These are phyloP conservation scores for Leguminivora glycinivorella DNA, from an alignment of 1,140 invertebrate genomes.

Conservation along the genomic window DNA sequence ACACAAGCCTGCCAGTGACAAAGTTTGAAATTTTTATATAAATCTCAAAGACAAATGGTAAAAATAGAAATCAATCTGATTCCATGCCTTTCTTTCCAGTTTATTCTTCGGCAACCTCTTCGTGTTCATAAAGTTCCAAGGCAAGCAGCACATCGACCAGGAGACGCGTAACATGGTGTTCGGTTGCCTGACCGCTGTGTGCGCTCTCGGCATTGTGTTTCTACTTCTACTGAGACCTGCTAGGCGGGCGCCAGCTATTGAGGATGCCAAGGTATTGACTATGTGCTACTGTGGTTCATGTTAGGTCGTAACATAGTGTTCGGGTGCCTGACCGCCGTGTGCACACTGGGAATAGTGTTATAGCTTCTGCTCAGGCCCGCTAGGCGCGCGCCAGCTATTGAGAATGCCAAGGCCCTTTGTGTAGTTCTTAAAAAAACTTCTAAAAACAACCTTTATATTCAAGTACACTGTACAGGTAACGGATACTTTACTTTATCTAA, in stretches of 20 bases:
- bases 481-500: too few relatives aligned
- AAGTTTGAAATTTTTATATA: too few relatives aligned
- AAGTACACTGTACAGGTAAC: too few relatives aligned
- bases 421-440: too few relatives aligned
- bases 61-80: too few relatives aligned
- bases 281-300: too few relatives aligned
- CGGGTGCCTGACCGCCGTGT: slow-evolving; percentile 85
- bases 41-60: too few relatives aligned
- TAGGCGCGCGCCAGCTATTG: slow-evolving; percentile 56
- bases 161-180: slow-evolving; percentile 86
- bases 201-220: slow-evolving; percentile 84
- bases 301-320: slow-evolving; percentile 84
- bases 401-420: slow-evolving; percentile 79
- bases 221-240: slow-evolving; percentile 83
- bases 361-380: slow-evolving; percentile 83
- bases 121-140: slow-evolving; percentile 94
- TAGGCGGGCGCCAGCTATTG: slow-evolving; percentile 56
- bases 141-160: slow-evolving; percentile 83
- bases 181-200: slow-evolving; percentile 85
- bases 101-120: slow-evolving; percentile 96
- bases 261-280: slow-evolving; percentile 72
- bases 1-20: too few relatives aligned
- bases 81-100: slow-evolving; percentile 79
- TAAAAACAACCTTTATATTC: too few relatives aligned
- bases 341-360: slow-evolving; percentile 84